These are phyloP conservation scores for Sebastes jordani DNA, from an alignment of 2,797 vertebrate species.

Conservation along the genomic window DNA sequence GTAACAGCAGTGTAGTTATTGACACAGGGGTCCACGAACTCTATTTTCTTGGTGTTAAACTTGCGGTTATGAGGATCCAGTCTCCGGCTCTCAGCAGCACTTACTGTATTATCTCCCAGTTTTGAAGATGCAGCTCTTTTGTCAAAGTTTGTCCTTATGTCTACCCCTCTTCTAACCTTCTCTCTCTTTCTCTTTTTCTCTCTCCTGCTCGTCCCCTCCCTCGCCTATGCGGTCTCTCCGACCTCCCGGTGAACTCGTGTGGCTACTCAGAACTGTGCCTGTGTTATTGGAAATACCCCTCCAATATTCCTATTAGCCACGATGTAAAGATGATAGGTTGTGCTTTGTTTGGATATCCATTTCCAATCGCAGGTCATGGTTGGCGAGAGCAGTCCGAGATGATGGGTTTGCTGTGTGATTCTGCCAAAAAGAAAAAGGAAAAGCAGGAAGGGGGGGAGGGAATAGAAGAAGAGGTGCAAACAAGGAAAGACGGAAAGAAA, in stretches of 20 bases:
- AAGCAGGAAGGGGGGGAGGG: background rate
- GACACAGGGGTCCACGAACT: conserved; percentile 46
- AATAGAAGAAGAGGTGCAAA: conserved; percentile 5
- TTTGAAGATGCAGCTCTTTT: conserved; percentile 17
- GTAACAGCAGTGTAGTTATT: conserved; percentile 22
- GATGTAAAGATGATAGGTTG: conserved; percentile 77
- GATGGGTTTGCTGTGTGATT: conserved; percentile 49
- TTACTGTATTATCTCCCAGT: conserved; percentile 13
- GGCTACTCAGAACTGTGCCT: conserved; percentile 56
- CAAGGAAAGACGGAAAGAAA: background rate
- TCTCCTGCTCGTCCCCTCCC: conserved; percentile 19
- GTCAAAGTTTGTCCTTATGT: conserved; percentile 26
- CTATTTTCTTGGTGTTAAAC: conserved; percentile 20
- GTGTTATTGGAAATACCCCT: conserved; percentile 78
- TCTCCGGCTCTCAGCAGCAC: conserved; percentile 15
- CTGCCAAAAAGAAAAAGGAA: conserved; percentile 37
- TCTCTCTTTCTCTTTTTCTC: conserved; percentile 4
- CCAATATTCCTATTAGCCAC: conserved; percentile 64
- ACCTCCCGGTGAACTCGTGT: conserved; percentile 73
- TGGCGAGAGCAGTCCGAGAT: conserved; percentile 47
- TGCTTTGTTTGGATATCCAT: conserved; percentile 73
- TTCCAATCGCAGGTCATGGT: conserved; percentile 68
- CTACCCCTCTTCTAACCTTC: background rate
- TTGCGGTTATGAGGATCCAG: conserved; percentile 8
- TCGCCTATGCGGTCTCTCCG: conserved; percentile 48